Evolutionary conservation across 2,113 vertebrate species (phyloP).

Genomic region (Grantiella picta): DNA sequence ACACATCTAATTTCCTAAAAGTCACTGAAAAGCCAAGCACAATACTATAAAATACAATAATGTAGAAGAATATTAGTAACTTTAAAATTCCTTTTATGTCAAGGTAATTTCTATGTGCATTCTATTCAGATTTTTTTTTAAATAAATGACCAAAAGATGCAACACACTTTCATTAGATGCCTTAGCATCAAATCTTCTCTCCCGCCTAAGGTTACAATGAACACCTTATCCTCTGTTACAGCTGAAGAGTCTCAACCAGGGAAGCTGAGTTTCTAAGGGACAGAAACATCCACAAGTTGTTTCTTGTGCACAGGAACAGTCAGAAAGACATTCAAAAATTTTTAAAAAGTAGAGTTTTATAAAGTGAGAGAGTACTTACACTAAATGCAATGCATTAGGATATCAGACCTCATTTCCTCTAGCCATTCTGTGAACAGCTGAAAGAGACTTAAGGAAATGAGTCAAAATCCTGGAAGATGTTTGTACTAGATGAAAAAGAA

Average conservation of each 20-base stretch:
- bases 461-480: slow-evolving; percentile 78
- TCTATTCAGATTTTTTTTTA: not conserved
- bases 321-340: not conserved
- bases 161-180: not conserved
- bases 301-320: not conserved
- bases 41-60: not conserved
- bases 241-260: not conserved
- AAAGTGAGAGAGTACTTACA: not conserved
- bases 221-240: not conserved
- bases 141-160: not conserved
- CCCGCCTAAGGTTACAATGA: not conserved
- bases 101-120: not conserved
- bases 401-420: slow-evolving; percentile 70
- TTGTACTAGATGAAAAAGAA: slow-evolving; percentile 64
- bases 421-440: slow-evolving; percentile 69
- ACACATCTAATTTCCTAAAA: not conserved
- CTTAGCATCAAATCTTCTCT: not conserved
- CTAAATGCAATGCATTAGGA: slow-evolving; percentile 51
- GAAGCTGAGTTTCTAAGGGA: not conserved
- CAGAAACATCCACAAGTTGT: not conserved
- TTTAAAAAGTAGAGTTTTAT: not conserved
- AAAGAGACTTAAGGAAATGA: slow-evolving; percentile 78
- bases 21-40: not conserved
- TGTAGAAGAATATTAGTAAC: not conserved
- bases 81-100: not conserved